phyloP scores from a whole-genome alignment of 2,797 vertebrate genomes.

The Helicolenus hilgendorfi region DNA sequence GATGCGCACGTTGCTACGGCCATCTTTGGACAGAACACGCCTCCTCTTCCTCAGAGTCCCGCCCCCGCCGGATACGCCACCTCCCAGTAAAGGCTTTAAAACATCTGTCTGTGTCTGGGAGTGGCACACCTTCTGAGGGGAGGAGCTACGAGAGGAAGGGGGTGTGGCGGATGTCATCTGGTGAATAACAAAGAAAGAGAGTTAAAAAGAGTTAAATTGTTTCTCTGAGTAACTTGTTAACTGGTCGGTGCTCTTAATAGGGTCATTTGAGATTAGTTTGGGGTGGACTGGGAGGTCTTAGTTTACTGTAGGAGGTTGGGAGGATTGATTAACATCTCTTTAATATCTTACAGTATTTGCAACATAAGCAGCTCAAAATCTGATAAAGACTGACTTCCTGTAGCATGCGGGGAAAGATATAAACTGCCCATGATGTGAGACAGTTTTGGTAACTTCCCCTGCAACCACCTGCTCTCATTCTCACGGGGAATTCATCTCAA shows the following conservation, averaged over 20 bases:
- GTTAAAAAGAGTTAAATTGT: background rate
- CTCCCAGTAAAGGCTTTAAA: slow-evolving; percentile 87
- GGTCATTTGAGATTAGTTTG: background rate
- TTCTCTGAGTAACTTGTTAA: background rate
- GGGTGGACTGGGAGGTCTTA: background rate
- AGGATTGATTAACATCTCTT: background rate
- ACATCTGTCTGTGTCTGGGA: slow-evolving; percentile 91
- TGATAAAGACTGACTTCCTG: background rate
- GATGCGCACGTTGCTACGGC: slow-evolving; percentile 97
- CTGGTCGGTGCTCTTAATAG: background rate
- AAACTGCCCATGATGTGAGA: background rate
- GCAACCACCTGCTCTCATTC: background rate
- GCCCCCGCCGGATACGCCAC: slow-evolving; percentile 25
- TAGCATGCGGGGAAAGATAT: background rate
- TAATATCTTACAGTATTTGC: background rate
- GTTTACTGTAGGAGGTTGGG: background rate
- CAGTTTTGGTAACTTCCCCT: background rate
- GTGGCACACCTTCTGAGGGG: slow-evolving; percentile 91
- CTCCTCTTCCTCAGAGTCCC: slow-evolving; percentile 85
- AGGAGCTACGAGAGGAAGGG: slow-evolving; percentile 86
- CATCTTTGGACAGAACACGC: slow-evolving; percentile 95
- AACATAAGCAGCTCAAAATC: background rate
- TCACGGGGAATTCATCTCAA: background rate
- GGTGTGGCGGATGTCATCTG: slow-evolving; percentile 90
- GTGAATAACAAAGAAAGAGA: background rate